phyloP scores from a whole-genome alignment of 1,140 invertebrate species.

The Cydia pomonella region DNA sequence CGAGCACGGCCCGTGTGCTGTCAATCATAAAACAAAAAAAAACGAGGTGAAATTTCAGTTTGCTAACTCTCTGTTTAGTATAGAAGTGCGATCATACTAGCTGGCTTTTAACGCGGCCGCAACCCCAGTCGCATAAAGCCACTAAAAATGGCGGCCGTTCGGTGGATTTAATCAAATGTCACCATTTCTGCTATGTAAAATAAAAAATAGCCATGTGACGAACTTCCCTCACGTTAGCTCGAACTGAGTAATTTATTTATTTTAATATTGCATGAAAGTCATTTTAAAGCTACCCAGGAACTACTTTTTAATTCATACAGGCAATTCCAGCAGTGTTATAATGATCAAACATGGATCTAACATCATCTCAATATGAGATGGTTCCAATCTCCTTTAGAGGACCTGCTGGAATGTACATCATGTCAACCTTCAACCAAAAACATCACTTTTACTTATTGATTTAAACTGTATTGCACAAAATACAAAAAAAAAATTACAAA shows the following conservation, averaged over 20 bases:
- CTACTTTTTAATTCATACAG: too few relatives aligned
- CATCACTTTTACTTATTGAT: too few relatives aligned
- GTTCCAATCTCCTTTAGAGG: too few relatives aligned
- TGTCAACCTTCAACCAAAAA: too few relatives aligned
- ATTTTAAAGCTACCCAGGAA: too few relatives aligned
- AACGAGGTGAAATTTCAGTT: slow-evolving; percentile 64
- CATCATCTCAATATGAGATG: too few relatives aligned
- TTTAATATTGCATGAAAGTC: not conserved
- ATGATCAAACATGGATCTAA: too few relatives aligned
- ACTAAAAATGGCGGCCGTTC: slow-evolving; percentile 31
- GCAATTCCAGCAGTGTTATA: too few relatives aligned
- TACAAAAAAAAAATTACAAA: too few relatives aligned
- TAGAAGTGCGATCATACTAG: slow-evolving; percentile 45
- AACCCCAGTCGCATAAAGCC: slow-evolving; percentile 51
- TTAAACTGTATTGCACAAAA: too few relatives aligned
- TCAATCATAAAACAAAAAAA: slow-evolving; percentile 79
- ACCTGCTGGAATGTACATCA: too few relatives aligned
- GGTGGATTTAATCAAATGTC: slow-evolving; percentile 28
- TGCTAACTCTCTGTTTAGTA: slow-evolving; percentile 67
- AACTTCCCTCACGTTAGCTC: not conserved
- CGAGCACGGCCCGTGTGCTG: slow-evolving; percentile 76
- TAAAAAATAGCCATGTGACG: slow-evolving; percentile 12
- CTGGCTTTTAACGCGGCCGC: slow-evolving; percentile 52
- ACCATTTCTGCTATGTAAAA: slow-evolving; percentile 40
- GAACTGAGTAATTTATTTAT: not conserved